A percentile compares a stretch with the other conserved stretches of the same genome.
Conservation (phyloP, 2,113 vertebrate genomes). For the Alces alces region DNA sequence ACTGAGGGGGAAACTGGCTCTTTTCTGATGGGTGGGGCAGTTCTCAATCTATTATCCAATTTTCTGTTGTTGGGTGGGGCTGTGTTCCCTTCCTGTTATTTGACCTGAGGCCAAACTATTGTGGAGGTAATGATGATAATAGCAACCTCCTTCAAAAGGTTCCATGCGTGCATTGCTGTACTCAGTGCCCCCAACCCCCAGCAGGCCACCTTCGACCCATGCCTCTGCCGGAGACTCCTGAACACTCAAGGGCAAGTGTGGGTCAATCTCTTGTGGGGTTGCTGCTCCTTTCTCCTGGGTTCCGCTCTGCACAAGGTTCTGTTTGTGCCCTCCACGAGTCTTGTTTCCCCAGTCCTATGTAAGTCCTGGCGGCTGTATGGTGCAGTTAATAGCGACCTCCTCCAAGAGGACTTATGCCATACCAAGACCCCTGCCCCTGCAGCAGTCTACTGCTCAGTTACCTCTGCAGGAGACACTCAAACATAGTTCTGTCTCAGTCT, state of each 20-base stretch:
- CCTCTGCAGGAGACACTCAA: background rate
- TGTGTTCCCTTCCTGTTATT: background rate
- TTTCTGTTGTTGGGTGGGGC: background rate
- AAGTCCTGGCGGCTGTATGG: background rate
- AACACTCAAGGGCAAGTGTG: background rate
- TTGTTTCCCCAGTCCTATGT: background rate
- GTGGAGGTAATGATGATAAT: background rate
- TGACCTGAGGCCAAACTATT: background rate
- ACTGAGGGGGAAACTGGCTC: background rate
- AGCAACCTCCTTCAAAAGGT: background rate
- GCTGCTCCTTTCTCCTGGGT: background rate
- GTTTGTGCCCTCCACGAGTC: background rate
- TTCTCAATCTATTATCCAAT: background rate
- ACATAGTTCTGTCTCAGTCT: background rate
- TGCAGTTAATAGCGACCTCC: accelerated
- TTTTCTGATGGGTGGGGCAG: background rate
- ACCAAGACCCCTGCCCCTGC: background rate
- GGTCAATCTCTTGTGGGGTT: background rate
- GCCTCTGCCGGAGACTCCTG: background rate
- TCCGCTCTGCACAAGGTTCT: background rate
- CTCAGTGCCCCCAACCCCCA: background rate
- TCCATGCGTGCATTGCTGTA: background rate
- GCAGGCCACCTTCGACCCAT: background rate
- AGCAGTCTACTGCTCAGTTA: background rate
- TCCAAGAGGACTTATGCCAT: background rate